Base-by-base conservation (phyloP, 1,140 invertebrate species). In the Trichogramma pretiosum region DNA sequence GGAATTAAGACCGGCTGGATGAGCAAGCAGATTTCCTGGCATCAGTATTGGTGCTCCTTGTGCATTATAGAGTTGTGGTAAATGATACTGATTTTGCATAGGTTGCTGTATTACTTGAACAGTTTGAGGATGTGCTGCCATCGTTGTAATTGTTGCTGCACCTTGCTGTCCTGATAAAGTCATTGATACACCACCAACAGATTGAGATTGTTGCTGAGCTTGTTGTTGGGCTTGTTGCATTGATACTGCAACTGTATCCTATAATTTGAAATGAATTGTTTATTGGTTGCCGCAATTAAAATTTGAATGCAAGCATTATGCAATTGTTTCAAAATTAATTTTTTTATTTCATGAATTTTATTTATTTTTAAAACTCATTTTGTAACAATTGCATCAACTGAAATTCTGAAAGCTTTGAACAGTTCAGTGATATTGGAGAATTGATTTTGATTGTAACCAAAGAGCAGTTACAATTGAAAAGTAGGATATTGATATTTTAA, bases 91-190 rank as follows among this genome's bases (percentile, higher is more conserved):
- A 65, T 82, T 84, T 56, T 87, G 84, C 49, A 88, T 64, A 1
- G 85, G 83, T 53, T 89, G 87, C 62, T 89, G 86, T 54, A 90
- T 88, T 13, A 90, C 82, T 67, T 90, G 87, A 10, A 83, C 74
- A 1, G 68, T 67, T 37, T 71, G 68, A 0, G 68, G 68, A 52
- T 68, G 69, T 1, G 68, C 64, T 30, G 68, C 67, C 67, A 71
- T 71, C 1, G 68, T 70, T 3, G 67, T 71, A 42, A 72, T 72
- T 3, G 70, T 68, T 7, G 66, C 68, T 13, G 62, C 68, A 8
- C 65, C 67, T 32, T 67, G 67, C 42, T 71, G 67, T 19, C 67
- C 67, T 3, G 67, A 66, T 3, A 70, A 48, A 3, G 67, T 67
- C 68, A 72, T 72, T 30, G 68, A 70, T 5, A 69, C 68, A 33